These are phyloP conservation scores for Apteryx owenii DNA, from an alignment of 2,113 vertebrate species.

Conservation along the genomic window DNA sequence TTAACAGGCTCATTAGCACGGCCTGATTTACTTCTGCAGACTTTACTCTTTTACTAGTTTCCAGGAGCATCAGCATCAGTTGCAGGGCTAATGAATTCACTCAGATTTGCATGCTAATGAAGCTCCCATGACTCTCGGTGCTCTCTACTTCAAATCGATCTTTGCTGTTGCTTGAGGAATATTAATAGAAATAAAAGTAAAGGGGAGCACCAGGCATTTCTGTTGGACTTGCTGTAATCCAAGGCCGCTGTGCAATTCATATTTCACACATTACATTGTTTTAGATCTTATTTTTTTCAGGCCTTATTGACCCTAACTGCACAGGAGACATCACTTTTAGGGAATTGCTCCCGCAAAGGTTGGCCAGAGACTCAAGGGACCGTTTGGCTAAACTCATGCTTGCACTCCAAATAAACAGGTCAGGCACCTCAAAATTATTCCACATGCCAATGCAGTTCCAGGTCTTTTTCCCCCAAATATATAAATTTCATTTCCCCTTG, in stretches of 20 bases:
- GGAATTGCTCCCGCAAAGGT: neutral
- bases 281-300: slow-evolving; percentile 47
- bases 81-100: slow-evolving; percentile 74
- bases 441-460: neutral
- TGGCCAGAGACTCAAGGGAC: slow-evolving; percentile 9
- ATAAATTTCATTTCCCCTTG: neutral
- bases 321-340: slow-evolving; percentile 31
- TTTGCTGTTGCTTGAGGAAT: slow-evolving; percentile 69
- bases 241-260: slow-evolving; percentile 35
- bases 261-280: slow-evolving; percentile 9
- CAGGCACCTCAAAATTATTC: slow-evolving; percentile 10
- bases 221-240: slow-evolving; percentile 28
- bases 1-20: slow-evolving; percentile 79
- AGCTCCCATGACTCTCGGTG: slow-evolving; percentile 69
- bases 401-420: slow-evolving; percentile 49
- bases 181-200: slow-evolving; percentile 73
- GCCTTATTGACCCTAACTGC: slow-evolving; percentile 46
- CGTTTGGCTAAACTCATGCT: neutral
- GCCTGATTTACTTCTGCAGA: slow-evolving; percentile 77
- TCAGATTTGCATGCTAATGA: slow-evolving; percentile 77
- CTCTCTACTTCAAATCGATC: slow-evolving; percentile 69
- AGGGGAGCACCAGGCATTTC: slow-evolving; percentile 28
- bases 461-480: neutral
- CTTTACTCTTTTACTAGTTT: slow-evolving; percentile 73
- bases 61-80: slow-evolving; percentile 74